phyloP scores from a whole-genome alignment of 1,140 invertebrate species.

The Thaumatotibia leucotreta region DNA sequence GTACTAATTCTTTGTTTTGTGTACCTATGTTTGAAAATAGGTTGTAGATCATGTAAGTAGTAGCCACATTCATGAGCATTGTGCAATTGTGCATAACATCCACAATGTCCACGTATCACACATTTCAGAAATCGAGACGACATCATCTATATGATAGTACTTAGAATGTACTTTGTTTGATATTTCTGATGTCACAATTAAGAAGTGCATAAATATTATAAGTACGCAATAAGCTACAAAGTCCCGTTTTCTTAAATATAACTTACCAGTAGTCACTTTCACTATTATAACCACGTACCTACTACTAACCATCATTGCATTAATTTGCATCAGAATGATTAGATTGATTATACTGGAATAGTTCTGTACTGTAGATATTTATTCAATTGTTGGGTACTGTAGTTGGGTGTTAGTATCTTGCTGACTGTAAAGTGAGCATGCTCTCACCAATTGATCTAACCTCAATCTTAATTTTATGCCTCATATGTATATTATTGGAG shows the following conservation, averaged over 20 bases:
- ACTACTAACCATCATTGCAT: neutral
- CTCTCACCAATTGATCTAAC: neutral
- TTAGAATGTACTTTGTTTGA: too few relatives aligned
- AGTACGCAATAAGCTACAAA: neutral
- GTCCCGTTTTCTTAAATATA: neutral
- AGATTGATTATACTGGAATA: neutral
- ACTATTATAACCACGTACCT: neutral
- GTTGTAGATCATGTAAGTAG: neutral
- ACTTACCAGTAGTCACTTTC: neutral
- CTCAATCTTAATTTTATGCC: neutral
- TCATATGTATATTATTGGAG: too few relatives aligned
- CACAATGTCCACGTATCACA: neutral
- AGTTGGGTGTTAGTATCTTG: neutral
- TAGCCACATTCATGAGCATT: neutral
- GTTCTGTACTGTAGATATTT: neutral
- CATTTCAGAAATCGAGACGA: neutral
- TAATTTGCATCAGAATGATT: neutral
- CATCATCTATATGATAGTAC: too few relatives aligned
- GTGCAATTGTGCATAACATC: neutral
- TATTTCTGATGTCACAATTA: too few relatives aligned
- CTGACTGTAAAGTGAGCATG: neutral
- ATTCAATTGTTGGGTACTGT: neutral
- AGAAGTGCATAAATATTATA: too few relatives aligned
- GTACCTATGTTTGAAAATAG: constrained; percentile 19
- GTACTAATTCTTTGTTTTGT: constrained; percentile 34